Evolutionary conservation across 2,113 vertebrate genomes (phyloP).

Genomic region (Arothron firmamentum): DNA sequence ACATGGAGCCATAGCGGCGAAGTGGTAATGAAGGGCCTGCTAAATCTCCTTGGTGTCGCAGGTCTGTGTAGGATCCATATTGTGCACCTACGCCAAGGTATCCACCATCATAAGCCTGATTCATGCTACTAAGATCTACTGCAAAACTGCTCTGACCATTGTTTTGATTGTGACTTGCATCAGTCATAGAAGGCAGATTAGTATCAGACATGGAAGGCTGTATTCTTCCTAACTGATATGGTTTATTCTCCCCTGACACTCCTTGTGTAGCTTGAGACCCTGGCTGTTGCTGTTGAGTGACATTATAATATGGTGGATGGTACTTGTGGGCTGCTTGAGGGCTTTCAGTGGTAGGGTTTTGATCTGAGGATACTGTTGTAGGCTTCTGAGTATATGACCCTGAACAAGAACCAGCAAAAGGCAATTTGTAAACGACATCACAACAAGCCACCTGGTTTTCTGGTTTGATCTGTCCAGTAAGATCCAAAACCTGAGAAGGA

Average conservation of each 20-base stretch:
- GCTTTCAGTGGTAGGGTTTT: slow-evolving; percentile 60
- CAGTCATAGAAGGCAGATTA: slow-evolving; percentile 78
- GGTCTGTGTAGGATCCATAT: slow-evolving; percentile 92
- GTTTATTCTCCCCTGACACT: slow-evolving; percentile 80
- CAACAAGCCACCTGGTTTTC: slow-evolving; percentile 95
- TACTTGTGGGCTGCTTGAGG: slow-evolving; percentile 64
- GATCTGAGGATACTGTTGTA: slow-evolving; percentile 77
- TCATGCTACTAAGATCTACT: slow-evolving; percentile 87
- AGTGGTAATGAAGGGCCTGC: slow-evolving; percentile 83
- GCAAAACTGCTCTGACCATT: slow-evolving; percentile 82
- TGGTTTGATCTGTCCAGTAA: slow-evolving; percentile 85
- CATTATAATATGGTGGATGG: slow-evolving; percentile 63
- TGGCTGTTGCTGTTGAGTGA: slow-evolving; percentile 68
- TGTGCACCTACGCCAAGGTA: slow-evolving; percentile 88
- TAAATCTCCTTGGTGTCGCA: slow-evolving; percentile 86
- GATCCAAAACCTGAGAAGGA: slow-evolving; percentile 83
- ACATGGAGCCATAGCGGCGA: slow-evolving; percentile 90
- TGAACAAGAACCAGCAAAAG: slow-evolving; percentile 87
- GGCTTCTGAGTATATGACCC: slow-evolving; percentile 84
- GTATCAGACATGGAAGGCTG: slow-evolving; percentile 95
- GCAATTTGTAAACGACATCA: slow-evolving; percentile 95
- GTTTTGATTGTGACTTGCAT: slow-evolving; percentile 81
- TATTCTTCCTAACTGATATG: slow-evolving; percentile 79
- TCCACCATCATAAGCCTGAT: slow-evolving; percentile 85
- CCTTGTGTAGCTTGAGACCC: slow-evolving; percentile 65